Evolutionary conservation across 2,888 invertebrate species (phyloP).

Genomic region (Hypomecis atomaria): DNA sequence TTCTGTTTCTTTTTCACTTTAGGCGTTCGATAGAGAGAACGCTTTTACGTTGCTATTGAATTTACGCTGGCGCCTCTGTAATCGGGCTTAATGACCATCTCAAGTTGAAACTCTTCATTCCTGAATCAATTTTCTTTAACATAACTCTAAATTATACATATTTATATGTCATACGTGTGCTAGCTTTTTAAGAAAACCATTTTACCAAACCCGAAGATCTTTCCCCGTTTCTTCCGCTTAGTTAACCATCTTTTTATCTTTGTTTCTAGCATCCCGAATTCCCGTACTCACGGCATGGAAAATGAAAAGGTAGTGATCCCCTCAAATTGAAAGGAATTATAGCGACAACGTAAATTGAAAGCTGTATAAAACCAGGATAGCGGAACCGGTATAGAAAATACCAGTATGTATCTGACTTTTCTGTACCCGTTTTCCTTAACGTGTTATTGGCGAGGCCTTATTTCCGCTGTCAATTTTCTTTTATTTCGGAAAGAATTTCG

Average conservation of each 20-base stretch:
- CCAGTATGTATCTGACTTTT: constrained; percentile 6
- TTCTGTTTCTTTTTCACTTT: too few relatives aligned
- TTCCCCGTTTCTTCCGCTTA: constrained; percentile 7
- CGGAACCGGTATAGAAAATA: constrained; percentile 3
- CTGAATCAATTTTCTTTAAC: too few relatives aligned
- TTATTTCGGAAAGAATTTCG: constrained; percentile 18
- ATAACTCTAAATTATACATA: too few relatives aligned
- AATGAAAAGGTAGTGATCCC: constrained; percentile 30
- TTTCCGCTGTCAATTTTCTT: constrained; percentile 26
- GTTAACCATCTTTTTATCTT: constrained; percentile 2
- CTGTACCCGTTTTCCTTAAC: constrained; percentile 27
- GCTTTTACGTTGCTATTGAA: too few relatives aligned
- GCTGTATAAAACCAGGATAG: constrained; percentile 19
- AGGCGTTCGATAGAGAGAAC: too few relatives aligned
- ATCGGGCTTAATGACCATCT: too few relatives aligned
- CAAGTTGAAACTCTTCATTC: too few relatives aligned
- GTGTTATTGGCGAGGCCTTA: constrained; percentile 19
- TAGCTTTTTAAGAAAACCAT: too few relatives aligned
- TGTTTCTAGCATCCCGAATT: not conserved
- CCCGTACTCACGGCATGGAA: constrained; percentile 12
- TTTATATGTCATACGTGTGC: too few relatives aligned
- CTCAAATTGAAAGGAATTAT: constrained; percentile 34
- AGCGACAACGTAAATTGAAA: constrained; percentile 27
- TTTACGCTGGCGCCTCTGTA: too few relatives aligned
- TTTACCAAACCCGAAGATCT: not conserved